Conservation (phyloP, 2,113 vertebrate species). For the Spea multiplicata region DNA sequence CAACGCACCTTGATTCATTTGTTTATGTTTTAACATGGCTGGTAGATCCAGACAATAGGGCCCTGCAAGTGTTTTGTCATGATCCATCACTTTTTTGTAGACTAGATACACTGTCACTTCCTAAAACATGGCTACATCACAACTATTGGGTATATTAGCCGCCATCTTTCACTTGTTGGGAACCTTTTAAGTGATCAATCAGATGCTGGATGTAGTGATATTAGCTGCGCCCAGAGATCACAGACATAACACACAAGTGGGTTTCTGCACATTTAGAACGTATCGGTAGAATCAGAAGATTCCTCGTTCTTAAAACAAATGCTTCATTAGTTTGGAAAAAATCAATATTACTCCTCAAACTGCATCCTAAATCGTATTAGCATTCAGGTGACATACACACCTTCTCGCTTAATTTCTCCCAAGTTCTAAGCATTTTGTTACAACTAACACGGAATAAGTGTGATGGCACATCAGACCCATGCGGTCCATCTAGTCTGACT, state of each 20-base stretch:
- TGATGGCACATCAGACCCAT: too few species aligned
- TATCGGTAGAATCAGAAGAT: too few species aligned
- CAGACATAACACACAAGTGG: neutral
- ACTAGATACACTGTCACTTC: slow-evolving; percentile 35
- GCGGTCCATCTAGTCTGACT: too few species aligned
- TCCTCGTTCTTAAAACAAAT: too few species aligned
- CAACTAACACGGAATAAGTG: too few species aligned
- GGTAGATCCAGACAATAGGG: slow-evolving; percentile 41
- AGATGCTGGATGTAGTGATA: slow-evolving; percentile 11
- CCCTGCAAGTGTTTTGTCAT: slow-evolving; percentile 38
- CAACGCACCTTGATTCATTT: slow-evolving; percentile 23
- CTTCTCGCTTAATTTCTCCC: too few species aligned
- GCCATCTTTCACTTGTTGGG: slow-evolving; percentile 24
- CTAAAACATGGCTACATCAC: slow-evolving; percentile 30
- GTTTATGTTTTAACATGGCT: slow-evolving; percentile 45
- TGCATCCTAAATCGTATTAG: too few species aligned
- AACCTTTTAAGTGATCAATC: slow-evolving; percentile 43
- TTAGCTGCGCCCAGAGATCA: slow-evolving; percentile 27
- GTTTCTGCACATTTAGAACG: too few species aligned
- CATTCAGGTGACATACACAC: too few species aligned
- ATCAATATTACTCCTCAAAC: too few species aligned
- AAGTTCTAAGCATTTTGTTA: too few species aligned
- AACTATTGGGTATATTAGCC: slow-evolving; percentile 29
- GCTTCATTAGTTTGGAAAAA: too few species aligned
- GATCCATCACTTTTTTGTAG: slow-evolving; percentile 43